phyloP scores from a whole-genome alignment of 2,888 invertebrate genomes.

The Spodoptera picta region DNA sequence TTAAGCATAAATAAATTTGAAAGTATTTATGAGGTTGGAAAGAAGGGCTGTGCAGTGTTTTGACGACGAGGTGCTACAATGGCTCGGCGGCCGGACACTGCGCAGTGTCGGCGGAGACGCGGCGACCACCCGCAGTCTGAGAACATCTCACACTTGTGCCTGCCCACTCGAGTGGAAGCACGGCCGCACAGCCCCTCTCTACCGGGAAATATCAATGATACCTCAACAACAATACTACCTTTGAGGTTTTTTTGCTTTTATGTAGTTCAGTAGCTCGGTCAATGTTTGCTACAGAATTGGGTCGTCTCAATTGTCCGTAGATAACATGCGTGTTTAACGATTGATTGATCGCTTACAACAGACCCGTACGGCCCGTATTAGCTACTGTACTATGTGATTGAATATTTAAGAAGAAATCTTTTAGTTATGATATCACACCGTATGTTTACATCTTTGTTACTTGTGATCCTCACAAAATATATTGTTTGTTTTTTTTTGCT shows the following conservation, averaged over 20 bases:
- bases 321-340: constrained; percentile 68
- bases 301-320: constrained; percentile 76
- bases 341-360: constrained; percentile 66
- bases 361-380: constrained; percentile 47
- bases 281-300: constrained; percentile 71
- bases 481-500: constrained; percentile 1
- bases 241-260: constrained; percentile 63
- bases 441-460: constrained; percentile 45
- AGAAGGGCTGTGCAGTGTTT: constrained; percentile 68
- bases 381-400: constrained; percentile 58
- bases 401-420: constrained; percentile 67
- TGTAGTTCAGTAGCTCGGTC: constrained; percentile 72
- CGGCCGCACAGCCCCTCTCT: constrained; percentile 59
- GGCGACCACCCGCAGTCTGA: constrained; percentile 81
- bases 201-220: constrained; percentile 78
- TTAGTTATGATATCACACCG: constrained; percentile 64
- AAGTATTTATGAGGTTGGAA: constrained; percentile 48
- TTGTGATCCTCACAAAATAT: constrained; percentile 19
- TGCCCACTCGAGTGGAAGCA: constrained; percentile 78
- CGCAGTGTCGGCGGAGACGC: constrained; percentile 47
- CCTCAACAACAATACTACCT: constrained; percentile 62
- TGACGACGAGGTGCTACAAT: constrained; percentile 74
- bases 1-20: constrained; percentile 32
- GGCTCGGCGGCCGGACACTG: constrained; percentile 37
- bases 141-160: constrained; percentile 66